phyloP scores from a whole-genome alignment of 2,797 vertebrate species.

The Sebastes jordani region DNA sequence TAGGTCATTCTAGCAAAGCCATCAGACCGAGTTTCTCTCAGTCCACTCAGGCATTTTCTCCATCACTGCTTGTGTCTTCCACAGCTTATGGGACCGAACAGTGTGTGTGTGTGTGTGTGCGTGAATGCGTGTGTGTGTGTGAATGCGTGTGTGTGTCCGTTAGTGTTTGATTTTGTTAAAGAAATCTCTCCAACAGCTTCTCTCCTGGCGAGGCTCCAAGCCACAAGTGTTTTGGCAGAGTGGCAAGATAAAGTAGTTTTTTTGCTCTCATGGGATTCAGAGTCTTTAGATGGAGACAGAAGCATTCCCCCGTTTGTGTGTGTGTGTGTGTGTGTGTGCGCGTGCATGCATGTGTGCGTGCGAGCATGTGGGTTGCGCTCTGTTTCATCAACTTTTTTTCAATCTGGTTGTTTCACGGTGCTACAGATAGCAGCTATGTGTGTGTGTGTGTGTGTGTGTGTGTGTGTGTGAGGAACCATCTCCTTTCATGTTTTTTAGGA shows the following conservation, averaged over 20 bases:
- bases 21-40: neutral
- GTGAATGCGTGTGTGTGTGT: neutral
- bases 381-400: constrained; percentile 47
- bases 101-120: neutral
- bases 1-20: neutral
- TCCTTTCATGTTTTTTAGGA: constrained; percentile 25
- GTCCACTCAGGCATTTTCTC: neutral
- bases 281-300: constrained; percentile 26
- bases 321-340: neutral
- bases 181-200: constrained; percentile 5
- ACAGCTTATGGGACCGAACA: neutral
- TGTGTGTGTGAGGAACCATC: neutral
- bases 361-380: constrained; percentile 19
- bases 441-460: constrained; percentile 5
- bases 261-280: constrained; percentile 19
- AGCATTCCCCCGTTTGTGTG: neutral
- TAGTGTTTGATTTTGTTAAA: constrained; percentile 21
- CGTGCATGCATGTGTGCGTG: neutral
- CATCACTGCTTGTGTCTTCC: neutral
- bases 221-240: constrained; percentile 49
- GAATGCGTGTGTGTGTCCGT: neutral
- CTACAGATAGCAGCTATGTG: neutral
- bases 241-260: constrained; percentile 38
- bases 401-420: constrained; percentile 1
- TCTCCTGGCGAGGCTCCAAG: constrained; percentile 33